A percentile compares a stretch with the other conserved stretches of the same genome.
Evolutionary conservation across 2,888 invertebrate species (phyloP).

Genomic region (Thymelicus sylvestris): DNA sequence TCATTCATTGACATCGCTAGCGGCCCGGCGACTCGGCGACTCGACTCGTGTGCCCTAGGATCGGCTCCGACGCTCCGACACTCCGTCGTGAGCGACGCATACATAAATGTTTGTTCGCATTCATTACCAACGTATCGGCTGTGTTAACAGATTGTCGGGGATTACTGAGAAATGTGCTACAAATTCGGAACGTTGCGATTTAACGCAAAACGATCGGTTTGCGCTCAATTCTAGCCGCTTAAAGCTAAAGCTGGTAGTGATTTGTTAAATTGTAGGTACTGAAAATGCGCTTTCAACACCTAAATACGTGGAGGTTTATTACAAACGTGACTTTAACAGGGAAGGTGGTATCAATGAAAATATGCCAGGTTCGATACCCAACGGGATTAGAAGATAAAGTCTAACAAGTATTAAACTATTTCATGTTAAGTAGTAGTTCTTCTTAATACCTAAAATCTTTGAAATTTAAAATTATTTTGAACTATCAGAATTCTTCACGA

Average conservation of each 20-base stretch:
- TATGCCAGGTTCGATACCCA: no score
- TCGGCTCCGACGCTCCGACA: conserved; percentile 1
- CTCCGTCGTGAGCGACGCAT: conserved; percentile 22
- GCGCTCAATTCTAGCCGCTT: conserved; percentile 26
- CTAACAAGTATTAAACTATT: no score
- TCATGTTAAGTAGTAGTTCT: no score
- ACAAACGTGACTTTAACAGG: no score
- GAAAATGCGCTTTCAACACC: no score
- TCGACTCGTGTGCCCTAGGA: conserved; percentile 36
- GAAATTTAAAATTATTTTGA: no score
- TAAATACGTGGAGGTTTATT: no score
- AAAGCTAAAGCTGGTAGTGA: conserved; percentile 8
- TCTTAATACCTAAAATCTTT: no score
- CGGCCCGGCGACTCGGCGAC: conserved; percentile 36
- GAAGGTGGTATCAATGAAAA: no score
- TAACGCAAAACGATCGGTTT: conserved; percentile 27
- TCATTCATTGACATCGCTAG: conserved; percentile 64
- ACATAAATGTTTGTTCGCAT: conserved; percentile 34
- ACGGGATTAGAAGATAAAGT: no score
- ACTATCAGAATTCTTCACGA: no score
- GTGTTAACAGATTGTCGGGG: conserved; percentile 38
- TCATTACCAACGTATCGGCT: conserved; percentile 35
- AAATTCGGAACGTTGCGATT: conserved; percentile 32
- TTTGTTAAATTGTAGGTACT: conserved; percentile 17
- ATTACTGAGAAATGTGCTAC: conserved; percentile 36